Evolutionary conservation across 2,888 invertebrate species (phyloP), one percentile per base, ranked within the genome.

Genomic region (Amphipoea lucens): DNA sequence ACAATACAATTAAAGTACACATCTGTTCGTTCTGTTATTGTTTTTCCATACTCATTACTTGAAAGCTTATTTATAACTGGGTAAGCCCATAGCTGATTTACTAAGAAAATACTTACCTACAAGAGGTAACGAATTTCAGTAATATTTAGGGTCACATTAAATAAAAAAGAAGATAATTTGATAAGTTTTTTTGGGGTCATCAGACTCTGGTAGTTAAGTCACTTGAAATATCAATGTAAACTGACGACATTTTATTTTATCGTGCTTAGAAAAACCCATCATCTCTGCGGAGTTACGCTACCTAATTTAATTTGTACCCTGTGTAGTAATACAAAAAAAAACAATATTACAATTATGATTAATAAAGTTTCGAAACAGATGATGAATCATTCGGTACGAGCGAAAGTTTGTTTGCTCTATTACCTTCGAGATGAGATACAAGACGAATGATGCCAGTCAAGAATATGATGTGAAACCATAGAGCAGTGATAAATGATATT

Each of bases 331-430:
- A 29, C 1, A 29, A 29, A 29, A 45, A 45, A 63, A 3, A 23
- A 17, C 4, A 29, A 69, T 29, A 71, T 76, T 76, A 66, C 72
- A 36, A 36, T 23, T 63, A 29, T 48, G 23, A 77, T 83, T 74
- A 75, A 81, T 78, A 70, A 71, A 23, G 42, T 67, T 72, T 70
- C 42, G 68, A 63, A 76, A 79, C 71, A 76, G 45, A 76, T 71
- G 73, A 80, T 84, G 67, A 70, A 78, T 85, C 66, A 82, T 78
- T 74, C 48, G 20, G 69, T 70, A 14, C 12, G 11, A 79, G 70
- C 36, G 66, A 81, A 88, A 86, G 78, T 84, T 81, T 81, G 70
- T 84, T 87, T 79, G 74, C 78, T 83, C 76, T 79, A 73, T 88
- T 86, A 80, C 79, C 74, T 74, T 71, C 66, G 68, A 74, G 71